These are phyloP conservation scores for Peromyscus leucopus DNA, from an alignment of 2,113 vertebrate species.

Conservation along the genomic window DNA sequence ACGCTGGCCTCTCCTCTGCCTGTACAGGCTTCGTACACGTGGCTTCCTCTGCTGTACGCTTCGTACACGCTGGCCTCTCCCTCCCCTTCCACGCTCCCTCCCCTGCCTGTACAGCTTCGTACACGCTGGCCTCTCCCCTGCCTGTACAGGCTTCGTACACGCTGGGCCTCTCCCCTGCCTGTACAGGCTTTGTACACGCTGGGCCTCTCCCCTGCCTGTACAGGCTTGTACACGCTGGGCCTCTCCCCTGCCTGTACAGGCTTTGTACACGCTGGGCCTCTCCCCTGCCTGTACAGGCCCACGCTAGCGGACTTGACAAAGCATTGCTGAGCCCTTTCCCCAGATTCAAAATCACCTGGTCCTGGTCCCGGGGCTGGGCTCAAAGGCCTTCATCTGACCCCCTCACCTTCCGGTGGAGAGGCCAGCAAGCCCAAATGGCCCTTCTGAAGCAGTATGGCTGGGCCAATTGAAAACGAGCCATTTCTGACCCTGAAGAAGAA, in stretches of 20 bases:
- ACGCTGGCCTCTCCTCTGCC: too few species aligned
- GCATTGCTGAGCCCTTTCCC: not conserved
- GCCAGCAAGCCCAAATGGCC: conserved; percentile 40
- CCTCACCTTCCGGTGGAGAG: conserved; percentile 1
- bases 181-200: not conserved
- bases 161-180: not conserved
- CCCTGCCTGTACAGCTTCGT: not conserved
- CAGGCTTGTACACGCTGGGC: not conserved
- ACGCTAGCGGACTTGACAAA: not conserved
- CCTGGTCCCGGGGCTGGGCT: not conserved
- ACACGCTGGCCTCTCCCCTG: not conserved
- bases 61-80: not conserved
- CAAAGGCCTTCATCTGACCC: not conserved
- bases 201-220: not conserved
- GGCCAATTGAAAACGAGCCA: not conserved
- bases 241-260: not conserved
- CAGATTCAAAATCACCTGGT: not conserved
- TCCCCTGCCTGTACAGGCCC: not conserved
- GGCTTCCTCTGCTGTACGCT: too few species aligned
- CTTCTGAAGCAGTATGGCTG: not conserved
- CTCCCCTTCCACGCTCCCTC: not conserved
- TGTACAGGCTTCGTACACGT: not conserved
- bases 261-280: not conserved
- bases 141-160: not conserved
- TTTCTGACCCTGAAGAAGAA: not conserved